Percentiles rank a stretch among this genome's conserved stretches.
These are phyloP conservation scores for Ardeotis arabs DNA, from an alignment of 2,113 vertebrate species.

Conservation along the genomic window DNA sequence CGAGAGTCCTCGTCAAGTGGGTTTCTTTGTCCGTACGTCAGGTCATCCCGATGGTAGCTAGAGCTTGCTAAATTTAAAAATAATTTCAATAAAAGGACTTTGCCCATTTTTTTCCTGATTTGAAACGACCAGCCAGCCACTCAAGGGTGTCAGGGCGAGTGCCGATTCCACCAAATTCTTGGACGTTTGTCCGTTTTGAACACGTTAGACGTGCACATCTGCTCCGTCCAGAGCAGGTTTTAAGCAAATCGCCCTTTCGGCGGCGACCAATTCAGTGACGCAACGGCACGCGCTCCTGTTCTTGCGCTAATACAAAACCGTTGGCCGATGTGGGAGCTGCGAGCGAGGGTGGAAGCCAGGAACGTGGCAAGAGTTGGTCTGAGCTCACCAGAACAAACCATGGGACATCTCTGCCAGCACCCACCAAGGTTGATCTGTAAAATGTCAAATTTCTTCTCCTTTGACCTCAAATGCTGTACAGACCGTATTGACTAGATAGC, in stretches of 20 bases:
- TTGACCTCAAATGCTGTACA: neutral
- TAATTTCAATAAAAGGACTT: neutral
- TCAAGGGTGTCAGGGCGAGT: rapidly evolving
- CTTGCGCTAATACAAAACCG: neutral
- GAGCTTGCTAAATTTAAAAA: too few relatives aligned
- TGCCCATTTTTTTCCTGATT: too few relatives aligned
- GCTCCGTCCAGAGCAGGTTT: neutral
- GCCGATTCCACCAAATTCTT: neutral
- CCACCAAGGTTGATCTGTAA: neutral
- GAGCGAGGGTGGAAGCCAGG: neutral
- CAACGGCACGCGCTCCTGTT: too few relatives aligned
- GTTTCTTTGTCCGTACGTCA: neutral
- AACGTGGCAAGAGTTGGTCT: neutral
- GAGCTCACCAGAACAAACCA: neutral
- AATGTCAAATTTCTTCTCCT: neutral
- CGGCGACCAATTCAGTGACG: neutral
- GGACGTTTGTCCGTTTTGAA: rapidly evolving
- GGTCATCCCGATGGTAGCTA: neutral
- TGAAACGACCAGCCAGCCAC: neutral
- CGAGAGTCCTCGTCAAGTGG: neutral
- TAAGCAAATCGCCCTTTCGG: neutral
- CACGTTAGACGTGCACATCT: rapidly evolving
- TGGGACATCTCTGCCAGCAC: neutral
- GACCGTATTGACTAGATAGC: neutral
- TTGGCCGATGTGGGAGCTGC: rapidly evolving